Percentiles rank a stretch among this genome's conserved stretches.
Conservation (phyloP, 2,888 invertebrate species). For the Bimastos eiseni region DNA sequence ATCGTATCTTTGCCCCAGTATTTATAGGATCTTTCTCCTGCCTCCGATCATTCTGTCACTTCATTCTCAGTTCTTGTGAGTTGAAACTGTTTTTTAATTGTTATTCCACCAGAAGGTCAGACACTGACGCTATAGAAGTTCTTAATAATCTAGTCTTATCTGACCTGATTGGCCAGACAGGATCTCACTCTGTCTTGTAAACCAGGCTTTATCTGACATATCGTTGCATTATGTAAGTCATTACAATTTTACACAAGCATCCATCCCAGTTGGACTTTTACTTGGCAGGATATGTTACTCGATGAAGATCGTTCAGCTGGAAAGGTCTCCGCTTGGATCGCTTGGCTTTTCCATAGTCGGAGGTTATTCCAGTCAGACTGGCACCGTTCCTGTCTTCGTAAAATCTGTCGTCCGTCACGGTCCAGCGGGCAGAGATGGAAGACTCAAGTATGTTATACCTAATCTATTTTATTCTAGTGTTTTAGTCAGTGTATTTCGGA, state of each 20-base stretch:
- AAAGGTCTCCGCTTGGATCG: conserved; percentile 56
- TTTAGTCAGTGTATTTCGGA: not conserved
- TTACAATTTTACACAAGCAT: not conserved
- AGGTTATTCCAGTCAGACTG: conserved; percentile 60
- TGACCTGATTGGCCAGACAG: too few species aligned
- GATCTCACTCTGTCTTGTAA: too few species aligned
- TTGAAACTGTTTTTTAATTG: too few species aligned
- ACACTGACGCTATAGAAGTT: too few species aligned
- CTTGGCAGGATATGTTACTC: conserved; percentile 58
- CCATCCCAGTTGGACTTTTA: not conserved
- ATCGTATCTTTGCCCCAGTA: too few species aligned
- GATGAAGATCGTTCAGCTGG: conserved; percentile 60
- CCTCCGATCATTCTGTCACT: too few species aligned
- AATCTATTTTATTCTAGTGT: not conserved
- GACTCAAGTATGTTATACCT: conserved; percentile 50
- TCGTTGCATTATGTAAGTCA: not conserved
- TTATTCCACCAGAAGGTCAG: too few species aligned
- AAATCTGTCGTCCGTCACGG: conserved; percentile 61
- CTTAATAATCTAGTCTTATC: too few species aligned
- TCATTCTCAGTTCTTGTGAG: too few species aligned
- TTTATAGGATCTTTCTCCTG: too few species aligned
- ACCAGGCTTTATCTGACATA: not conserved
- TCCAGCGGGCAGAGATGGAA: conserved; percentile 61
- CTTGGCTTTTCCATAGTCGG: conserved; percentile 65
- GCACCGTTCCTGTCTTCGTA: conserved; percentile 63